A percentile compares a stretch with the other conserved stretches of the same genome.
These are phyloP conservation scores for Papilio machaon DNA, from an alignment of 1,140 invertebrate genomes.

Conservation along the genomic window DNA sequence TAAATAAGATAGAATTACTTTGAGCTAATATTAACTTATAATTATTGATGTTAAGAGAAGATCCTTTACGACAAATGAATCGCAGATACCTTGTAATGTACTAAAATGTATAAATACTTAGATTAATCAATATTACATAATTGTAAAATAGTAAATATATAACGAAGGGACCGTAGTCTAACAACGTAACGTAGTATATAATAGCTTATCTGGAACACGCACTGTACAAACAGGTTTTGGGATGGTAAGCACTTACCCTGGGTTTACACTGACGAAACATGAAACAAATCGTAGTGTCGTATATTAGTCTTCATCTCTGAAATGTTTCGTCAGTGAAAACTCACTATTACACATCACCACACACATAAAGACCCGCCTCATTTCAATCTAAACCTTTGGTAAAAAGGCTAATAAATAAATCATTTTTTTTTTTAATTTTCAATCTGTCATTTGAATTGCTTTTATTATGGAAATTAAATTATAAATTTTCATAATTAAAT, in stretches of 20 bases:
- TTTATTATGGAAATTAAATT: neutral
- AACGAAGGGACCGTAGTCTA: slow-evolving; percentile 3
- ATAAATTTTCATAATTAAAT: neutral
- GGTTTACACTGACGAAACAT: neutral
- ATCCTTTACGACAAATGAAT: neutral
- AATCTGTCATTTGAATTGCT: neutral
- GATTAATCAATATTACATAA: neutral
- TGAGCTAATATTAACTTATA: no score
- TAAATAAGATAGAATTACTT: no score
- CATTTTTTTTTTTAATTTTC: neutral
- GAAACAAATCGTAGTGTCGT: no score
- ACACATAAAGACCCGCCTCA: neutral
- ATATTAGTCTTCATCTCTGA: no score
- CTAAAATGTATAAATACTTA: slow-evolving; percentile 3
- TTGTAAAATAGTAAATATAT: slow-evolving; percentile 12
- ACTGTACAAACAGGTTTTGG: slow-evolving; percentile 43
- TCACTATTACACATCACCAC: neutral
- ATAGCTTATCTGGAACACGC: slow-evolving; percentile 9
- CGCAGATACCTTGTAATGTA: neutral
- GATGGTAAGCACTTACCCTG: neutral
- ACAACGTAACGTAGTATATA: neutral
- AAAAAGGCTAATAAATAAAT: neutral
- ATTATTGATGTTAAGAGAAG: neutral
- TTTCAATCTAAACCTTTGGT: neutral
- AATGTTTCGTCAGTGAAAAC: neutral